Evolutionary conservation across 2,113 vertebrate species (phyloP), one percentile per base, ranked within the genome.

Genomic region (Pollimyrus isidori): DNA sequence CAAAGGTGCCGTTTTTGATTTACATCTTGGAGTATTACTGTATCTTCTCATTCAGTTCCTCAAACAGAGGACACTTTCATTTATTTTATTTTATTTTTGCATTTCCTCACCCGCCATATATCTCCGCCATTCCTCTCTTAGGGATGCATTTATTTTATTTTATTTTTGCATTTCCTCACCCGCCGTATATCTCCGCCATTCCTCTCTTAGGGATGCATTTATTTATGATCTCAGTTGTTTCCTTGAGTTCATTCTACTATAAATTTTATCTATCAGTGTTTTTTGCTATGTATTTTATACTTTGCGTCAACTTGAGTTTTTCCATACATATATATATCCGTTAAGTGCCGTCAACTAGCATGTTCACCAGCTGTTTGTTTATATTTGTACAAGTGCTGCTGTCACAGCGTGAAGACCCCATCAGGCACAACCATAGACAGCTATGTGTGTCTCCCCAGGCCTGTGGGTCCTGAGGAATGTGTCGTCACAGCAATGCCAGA

Each of bases 151-250:
- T 91, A 83, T 91, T n/a, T 90, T n/a, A 35, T 49, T 86, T 86
- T 49, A 86, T 87, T 26, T 35, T 87, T 53, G n/a, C 17, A 82
- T 89, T 91, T 19, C 35, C 89, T 86, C 85, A 26, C 9, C 92
- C 88, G 89, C 91, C 90, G 90, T 46, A 30, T 35, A 15, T 48
- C 89, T 89, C 87, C 91, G 69, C 87, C 58, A 91, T 46, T 87
- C 90, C 50, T 52, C 62, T 92, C 87, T 91, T 91, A 90, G 91
- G 88, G 91, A 91, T 92, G 92, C 89, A 92, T 87, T 93, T 91
- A 83, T 91, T n/a, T 90, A 56, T 46, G 88, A 65, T 65, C 87
- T 56, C 0, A 91, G 49, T 52, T 52, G 6, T 93, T 94, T 94
- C 93, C 92, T 92, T 93, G 86, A 19, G 85, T 87, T 30, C 26